Conservation (phyloP, 53 echinoderm and acorn worm species). For the Paracentrotus lividus region DNA sequence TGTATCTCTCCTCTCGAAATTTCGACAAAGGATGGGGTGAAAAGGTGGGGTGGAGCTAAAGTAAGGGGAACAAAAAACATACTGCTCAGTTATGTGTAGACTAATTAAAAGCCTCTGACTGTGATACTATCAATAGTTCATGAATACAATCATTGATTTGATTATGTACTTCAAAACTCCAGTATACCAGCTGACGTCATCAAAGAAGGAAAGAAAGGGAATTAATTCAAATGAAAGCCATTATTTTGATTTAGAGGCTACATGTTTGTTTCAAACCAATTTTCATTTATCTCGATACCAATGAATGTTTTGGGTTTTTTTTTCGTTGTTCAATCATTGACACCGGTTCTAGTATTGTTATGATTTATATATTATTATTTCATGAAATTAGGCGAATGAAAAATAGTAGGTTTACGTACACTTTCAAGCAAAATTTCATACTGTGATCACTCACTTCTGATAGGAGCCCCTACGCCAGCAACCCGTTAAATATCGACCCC, state of each 20-base stretch:
- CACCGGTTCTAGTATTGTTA: too few species aligned
- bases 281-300: too few species aligned
- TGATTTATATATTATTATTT: too few species aligned
- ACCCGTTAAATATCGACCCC: constrained; percentile 13
- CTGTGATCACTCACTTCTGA: too few species aligned
- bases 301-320: too few species aligned
- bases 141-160: constrained; percentile 30
- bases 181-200: constrained; percentile 31
- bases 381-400: too few species aligned
- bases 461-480: neutral
- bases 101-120: neutral
- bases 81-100: neutral
- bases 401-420: too few species aligned
- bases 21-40: neutral
- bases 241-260: neutral
- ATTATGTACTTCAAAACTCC: neutral
- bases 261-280: too few species aligned
- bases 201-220: neutral
- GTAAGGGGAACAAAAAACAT: too few species aligned
- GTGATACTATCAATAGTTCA: neutral
- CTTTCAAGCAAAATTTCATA: constrained; percentile 27
- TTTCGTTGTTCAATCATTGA: too few species aligned
- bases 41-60: neutral
- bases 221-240: neutral
- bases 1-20: too few species aligned